Evolutionary conservation across 2,113 vertebrate genomes (phyloP), one percentile per base, ranked within the genome.

Genomic region (Paedocypris sp.): DNA sequence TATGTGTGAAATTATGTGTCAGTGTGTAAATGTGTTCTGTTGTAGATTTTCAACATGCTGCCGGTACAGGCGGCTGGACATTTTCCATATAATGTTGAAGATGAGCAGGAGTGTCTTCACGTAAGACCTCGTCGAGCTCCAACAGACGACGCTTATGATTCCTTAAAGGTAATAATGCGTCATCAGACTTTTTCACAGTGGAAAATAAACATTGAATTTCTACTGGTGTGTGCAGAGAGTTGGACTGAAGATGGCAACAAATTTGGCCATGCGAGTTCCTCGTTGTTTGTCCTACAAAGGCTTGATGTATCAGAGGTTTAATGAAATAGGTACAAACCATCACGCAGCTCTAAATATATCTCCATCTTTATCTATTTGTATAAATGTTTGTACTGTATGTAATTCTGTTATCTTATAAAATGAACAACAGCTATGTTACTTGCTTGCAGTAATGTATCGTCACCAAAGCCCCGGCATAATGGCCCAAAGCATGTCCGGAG

Each of bases 181-280:
- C 2, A 15, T 5, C 3, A 4, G n/a, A n/a, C n/a, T n/a, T n/a
- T n/a, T n/a, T n/a, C n/a, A n/a, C n/a, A n/a, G n/a, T n/a, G n/a
- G n/a, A n/a, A n/a, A n/a, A n/a, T n/a, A n/a, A n/a, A n/a, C 7
- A 1, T 35, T 54, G 49, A 4, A 41, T 9, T 58, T 65, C 53
- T 18, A 11, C 19, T 49, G 2, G 22, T 25, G 35, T 10, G 18
- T 42, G 64, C 59, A 94, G 91, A 61, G 25, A 20, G 66, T 86
- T 57, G 90, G 90, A 36, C 54, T 94, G 69, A 92, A 93, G 69
- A 74, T 81, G 61, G 75, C 60, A 6, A 81, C 80, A 35, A 83
- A 85, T 64, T 4, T 82, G 39, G 0, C 60, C 4, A 1, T 68
- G 12, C 53, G 46, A 51, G 18, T 49, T 36, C 86, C 83, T 4